Evolutionary conservation across 2,888 invertebrate species (phyloP).

Genomic region (Thyatira batis): DNA sequence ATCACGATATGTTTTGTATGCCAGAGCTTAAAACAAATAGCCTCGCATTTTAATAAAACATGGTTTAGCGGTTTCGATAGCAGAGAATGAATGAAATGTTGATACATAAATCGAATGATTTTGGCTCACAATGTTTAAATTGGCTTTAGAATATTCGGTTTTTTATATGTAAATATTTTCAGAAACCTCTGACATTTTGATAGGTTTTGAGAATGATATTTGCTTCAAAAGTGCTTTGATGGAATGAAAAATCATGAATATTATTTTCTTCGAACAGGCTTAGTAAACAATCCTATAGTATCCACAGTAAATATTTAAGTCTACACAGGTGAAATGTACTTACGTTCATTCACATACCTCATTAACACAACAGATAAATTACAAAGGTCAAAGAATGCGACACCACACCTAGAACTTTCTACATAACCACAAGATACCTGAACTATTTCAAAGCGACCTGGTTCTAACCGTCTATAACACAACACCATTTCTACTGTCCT

Average conservation of each 20-base stretch:
- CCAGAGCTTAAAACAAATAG: background rate
- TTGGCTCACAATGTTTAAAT: background rate
- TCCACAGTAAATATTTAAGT: background rate
- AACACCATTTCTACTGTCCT: background rate
- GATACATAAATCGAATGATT: background rate
- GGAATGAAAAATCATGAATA: too few relatives aligned
- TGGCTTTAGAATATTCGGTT: background rate
- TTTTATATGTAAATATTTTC: background rate
- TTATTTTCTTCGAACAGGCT: too few relatives aligned
- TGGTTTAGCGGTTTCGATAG: background rate
- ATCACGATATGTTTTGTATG: too few relatives aligned
- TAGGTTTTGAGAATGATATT: background rate
- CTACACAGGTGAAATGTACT: background rate
- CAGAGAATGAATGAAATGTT: background rate
- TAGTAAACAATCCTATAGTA: background rate
- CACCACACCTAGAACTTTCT: background rate
- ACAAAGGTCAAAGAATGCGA: background rate
- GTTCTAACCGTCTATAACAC: too few relatives aligned
- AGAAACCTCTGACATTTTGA: background rate
- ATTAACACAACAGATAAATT: background rate
- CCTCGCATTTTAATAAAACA: background rate
- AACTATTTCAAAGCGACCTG: background rate
- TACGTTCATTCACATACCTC: background rate
- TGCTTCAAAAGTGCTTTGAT: background rate
- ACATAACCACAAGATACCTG: background rate